Evolutionary conservation across 2,113 vertebrate species (phyloP).

Genomic region (Uria lomvia): DNA sequence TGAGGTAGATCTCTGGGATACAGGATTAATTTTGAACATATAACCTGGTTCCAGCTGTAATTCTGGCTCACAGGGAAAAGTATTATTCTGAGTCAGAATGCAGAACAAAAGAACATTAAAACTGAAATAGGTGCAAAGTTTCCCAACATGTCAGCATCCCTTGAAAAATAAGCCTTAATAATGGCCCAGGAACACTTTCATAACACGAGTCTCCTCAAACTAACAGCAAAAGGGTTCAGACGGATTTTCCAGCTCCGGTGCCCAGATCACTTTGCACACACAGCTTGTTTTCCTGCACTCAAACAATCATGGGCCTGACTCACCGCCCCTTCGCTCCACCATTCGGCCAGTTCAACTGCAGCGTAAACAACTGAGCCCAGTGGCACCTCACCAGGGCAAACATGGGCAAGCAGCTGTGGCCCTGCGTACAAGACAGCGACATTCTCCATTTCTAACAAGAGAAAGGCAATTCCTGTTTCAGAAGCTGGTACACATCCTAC

Average conservation of each 20-base stretch:
- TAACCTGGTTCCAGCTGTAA: background rate
- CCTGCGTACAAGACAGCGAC: background rate
- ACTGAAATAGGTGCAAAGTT: background rate
- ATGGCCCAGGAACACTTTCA: background rate
- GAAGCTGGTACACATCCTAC: background rate
- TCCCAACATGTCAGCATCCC: background rate
- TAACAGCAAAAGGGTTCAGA: background rate
- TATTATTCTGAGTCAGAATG: background rate
- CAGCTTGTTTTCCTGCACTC: constrained; percentile 38
- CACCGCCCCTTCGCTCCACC: background rate
- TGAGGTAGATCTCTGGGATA: background rate
- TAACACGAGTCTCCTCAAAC: background rate
- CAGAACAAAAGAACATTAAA: constrained; percentile 33
- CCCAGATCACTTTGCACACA: constrained; percentile 31
- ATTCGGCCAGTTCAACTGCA: background rate
- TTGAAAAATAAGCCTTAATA: constrained; percentile 31
- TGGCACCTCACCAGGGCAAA: background rate
- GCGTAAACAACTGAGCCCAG: background rate
- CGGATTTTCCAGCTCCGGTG: background rate
- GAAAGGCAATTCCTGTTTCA: background rate
- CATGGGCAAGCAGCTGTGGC: background rate
- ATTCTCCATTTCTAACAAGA: background rate
- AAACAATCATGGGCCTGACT: constrained; percentile 22
- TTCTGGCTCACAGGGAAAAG: background rate
- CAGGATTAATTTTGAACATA: background rate